Base-by-base conservation (phyloP, 2,888 invertebrate genomes). In the Agrotis ipsilon region DNA sequence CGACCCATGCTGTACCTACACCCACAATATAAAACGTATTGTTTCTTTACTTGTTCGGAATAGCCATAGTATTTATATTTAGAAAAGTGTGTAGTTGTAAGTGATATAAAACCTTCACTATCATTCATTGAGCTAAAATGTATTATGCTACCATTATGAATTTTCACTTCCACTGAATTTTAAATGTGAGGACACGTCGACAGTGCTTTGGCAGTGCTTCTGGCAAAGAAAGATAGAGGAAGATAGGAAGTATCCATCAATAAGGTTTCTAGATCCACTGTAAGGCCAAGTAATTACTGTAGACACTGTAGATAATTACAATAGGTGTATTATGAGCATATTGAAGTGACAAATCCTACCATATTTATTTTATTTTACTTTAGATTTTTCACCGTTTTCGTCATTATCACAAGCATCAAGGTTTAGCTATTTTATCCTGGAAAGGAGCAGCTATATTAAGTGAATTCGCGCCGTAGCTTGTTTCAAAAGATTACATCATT, bases 301-400 rank as follows among this genome's bases (percentile, higher is more conserved):
- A 27, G 27, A n/a, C n/a, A n/a, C n/a, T n/a, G n/a, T 32, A 32
- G 9, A 32, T 32, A 7, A 32, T 32, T 16, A 16, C 14, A 51
- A 21, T 61, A 60, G 21, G 49, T 63, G 11, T 43, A 51, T 19
- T 64, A 45, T 67, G 64, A 18, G 6, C 67, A 51, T 51, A 51
- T 27, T 27, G 19, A 45, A 45, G 49, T 43, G 18, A 65, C 27
- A 19, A 13, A 13, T 13, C 19, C 43, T 19, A 13, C 1, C 13
- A 9, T n/a, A 21, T 39, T 48, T 24, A 18, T 9, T 39, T 48
- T 24, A 18, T 9, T 16, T 27, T 60, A 48, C n/a, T n/a, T 39
- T 48, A 32, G 39, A 32, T 21, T 5, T 1, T 21, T 6, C 1
- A 49, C 24, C 21, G 13, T 21, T 66, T 60, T 61, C n/a, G 19